These are phyloP conservation scores for Microvelia longipes DNA, from an alignment of 1,140 invertebrate species.

Conservation along the genomic window DNA sequence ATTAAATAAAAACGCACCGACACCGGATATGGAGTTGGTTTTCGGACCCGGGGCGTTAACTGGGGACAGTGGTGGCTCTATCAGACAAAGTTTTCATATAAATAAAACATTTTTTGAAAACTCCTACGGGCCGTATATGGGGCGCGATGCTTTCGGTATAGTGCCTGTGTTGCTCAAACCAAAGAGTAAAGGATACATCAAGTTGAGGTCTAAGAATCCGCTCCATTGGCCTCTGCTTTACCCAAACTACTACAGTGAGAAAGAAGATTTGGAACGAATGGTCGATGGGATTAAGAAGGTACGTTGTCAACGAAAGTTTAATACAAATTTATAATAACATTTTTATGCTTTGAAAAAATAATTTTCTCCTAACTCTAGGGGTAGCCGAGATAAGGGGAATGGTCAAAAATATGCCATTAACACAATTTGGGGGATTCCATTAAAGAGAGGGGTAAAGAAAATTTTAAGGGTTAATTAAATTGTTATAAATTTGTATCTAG, in stretches of 20 bases:
- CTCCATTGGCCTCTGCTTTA: conserved; percentile 42
- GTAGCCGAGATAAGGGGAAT: too few species aligned
- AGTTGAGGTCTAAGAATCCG: conserved; percentile 36
- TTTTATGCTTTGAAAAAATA: too few species aligned
- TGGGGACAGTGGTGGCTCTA: conserved; percentile 50
- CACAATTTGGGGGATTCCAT: too few species aligned
- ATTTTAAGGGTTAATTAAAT: too few species aligned
- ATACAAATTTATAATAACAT: background rate
- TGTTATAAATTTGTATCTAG: too few species aligned
- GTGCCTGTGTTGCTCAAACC: conserved; percentile 36
- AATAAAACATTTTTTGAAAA: conserved; percentile 18
- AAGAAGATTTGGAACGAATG: conserved; percentile 18
- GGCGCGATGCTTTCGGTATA: conserved; percentile 31
- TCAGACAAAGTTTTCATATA: conserved; percentile 34
- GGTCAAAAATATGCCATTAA: too few species aligned
- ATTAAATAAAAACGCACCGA: conserved; percentile 27
- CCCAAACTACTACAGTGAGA: conserved; percentile 36
- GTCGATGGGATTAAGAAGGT: conserved; percentile 41
- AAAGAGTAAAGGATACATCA: conserved; percentile 33
- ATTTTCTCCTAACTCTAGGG: too few species aligned
- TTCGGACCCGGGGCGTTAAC: conserved; percentile 55
- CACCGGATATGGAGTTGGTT: conserved; percentile 63
- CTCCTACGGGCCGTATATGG: conserved; percentile 17
- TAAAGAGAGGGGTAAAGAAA: too few species aligned
- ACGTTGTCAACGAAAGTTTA: conserved; percentile 13